Conservation (phyloP, 2,888 invertebrate species). For the Standfussiana lucernea region DNA sequence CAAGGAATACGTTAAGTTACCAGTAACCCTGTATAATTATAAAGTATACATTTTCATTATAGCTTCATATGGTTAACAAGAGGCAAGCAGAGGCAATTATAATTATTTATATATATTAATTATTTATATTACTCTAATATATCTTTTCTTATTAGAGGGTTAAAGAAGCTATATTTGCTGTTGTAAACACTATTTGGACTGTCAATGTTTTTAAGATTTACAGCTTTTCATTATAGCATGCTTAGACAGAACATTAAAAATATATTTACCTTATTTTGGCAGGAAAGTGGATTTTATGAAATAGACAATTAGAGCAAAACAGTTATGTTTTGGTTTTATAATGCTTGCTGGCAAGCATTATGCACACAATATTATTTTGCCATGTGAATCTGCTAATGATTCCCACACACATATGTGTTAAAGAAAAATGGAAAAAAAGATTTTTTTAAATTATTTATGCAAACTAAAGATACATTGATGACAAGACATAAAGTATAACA, state of each 20-base stretch:
- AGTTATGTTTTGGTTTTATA: background rate
- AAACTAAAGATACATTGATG: background rate
- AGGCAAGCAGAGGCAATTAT: background rate
- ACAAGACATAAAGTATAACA: background rate
- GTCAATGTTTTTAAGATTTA: slow-evolving; percentile 12
- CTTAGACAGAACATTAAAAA: background rate
- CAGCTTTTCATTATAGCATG: background rate
- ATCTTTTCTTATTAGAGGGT: too few species aligned
- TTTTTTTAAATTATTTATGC: background rate
- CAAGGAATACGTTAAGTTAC: too few species aligned
- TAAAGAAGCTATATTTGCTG: background rate
- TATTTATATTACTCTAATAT: too few species aligned
- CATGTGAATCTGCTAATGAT: background rate
- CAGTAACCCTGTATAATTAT: too few species aligned
- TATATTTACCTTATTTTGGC: background rate
- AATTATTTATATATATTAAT: too few species aligned
- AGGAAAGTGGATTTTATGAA: background rate
- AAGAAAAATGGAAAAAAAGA: background rate
- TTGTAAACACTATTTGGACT: slow-evolving; percentile 18
- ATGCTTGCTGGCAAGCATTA: background rate
- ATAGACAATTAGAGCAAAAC: background rate
- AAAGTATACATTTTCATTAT: background rate
- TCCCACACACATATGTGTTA: background rate
- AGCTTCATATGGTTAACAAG: background rate
- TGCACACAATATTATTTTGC: background rate